Evolutionary conservation across 2,888 invertebrate species (phyloP).

Genomic region (Cantharis rustica): DNA sequence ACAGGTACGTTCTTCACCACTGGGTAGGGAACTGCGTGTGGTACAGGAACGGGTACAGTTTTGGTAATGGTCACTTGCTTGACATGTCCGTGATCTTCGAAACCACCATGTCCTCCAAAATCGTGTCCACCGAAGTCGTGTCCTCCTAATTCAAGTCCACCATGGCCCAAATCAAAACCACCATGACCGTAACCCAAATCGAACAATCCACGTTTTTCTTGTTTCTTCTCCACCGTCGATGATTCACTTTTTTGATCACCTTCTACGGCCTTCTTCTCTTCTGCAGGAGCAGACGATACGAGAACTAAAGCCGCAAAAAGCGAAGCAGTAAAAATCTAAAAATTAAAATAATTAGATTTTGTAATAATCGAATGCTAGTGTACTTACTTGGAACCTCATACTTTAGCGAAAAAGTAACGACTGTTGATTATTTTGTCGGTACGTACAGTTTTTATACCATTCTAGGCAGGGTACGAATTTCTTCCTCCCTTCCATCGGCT

Average conservation of each 20-base stretch:
- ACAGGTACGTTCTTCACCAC: constrained; percentile 70
- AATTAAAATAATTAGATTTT: constrained; percentile 6
- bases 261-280: constrained; percentile 42
- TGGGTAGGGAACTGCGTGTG: constrained; percentile 64
- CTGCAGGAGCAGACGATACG: constrained; percentile 43
- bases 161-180: constrained; percentile 15
- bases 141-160: constrained; percentile 29
- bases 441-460: constrained; percentile 9
- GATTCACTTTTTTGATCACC: constrained; percentile 32
- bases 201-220: constrained; percentile 47
- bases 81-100: constrained; percentile 24
- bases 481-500: background rate
- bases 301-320: constrained; percentile 51
- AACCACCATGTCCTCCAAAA: constrained; percentile 4
- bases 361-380: background rate
- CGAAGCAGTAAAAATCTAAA: constrained; percentile 48
- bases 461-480: constrained; percentile 1
- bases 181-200: constrained; percentile 43
- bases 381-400: constrained; percentile 50
- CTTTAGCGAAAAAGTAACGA: constrained; percentile 40
- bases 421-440: constrained; percentile 39
- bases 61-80: constrained; percentile 64
- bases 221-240: constrained; percentile 37
- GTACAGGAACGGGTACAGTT: constrained; percentile 62
- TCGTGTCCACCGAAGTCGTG: constrained; percentile 33